Evolutionary conservation across 2,888 invertebrate genomes (phyloP).

Genomic region (Parnassius orleans): DNA sequence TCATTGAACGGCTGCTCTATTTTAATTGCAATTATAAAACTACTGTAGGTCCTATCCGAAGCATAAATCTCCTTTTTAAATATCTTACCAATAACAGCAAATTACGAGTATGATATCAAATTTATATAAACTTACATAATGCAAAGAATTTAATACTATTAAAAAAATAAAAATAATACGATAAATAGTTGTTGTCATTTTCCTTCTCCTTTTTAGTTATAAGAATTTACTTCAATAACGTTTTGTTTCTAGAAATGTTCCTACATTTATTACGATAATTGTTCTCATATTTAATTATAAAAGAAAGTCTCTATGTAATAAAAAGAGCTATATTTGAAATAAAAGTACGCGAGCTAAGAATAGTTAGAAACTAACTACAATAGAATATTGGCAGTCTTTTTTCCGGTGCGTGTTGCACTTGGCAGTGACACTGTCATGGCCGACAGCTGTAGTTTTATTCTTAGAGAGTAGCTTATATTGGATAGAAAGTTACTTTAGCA

Average conservation of each 20-base stretch:
- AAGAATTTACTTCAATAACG: too few species aligned
- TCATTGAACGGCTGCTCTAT: constrained; percentile 53
- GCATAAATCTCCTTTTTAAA: background rate
- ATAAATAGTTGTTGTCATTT: too few species aligned
- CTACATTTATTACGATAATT: too few species aligned
- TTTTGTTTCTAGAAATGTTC: too few species aligned
- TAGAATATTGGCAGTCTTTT: constrained; percentile 52
- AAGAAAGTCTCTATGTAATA: too few species aligned
- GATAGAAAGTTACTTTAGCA: background rate
- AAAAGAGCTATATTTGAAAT: constrained; percentile 11
- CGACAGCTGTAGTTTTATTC: constrained; percentile 28
- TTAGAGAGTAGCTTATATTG: background rate
- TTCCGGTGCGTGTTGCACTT: constrained; percentile 56
- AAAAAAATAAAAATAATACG: too few species aligned
- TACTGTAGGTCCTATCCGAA: constrained; percentile 8
- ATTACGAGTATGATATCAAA: too few species aligned
- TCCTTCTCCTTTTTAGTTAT: too few species aligned
- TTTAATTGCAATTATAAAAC: constrained; percentile 39
- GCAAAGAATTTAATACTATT: too few species aligned
- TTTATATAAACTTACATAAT: too few species aligned
- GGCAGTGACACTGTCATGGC: constrained; percentile 56
- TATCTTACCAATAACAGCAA: too few species aligned
- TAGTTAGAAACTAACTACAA: constrained; percentile 59
- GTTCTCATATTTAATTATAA: too few species aligned
- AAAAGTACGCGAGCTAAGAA: constrained; percentile 40